Percentiles rank a stretch among this genome's conserved stretches.
Evolutionary conservation across 2,888 invertebrate genomes (phyloP).

Genomic region (Calephelis perditalis): DNA sequence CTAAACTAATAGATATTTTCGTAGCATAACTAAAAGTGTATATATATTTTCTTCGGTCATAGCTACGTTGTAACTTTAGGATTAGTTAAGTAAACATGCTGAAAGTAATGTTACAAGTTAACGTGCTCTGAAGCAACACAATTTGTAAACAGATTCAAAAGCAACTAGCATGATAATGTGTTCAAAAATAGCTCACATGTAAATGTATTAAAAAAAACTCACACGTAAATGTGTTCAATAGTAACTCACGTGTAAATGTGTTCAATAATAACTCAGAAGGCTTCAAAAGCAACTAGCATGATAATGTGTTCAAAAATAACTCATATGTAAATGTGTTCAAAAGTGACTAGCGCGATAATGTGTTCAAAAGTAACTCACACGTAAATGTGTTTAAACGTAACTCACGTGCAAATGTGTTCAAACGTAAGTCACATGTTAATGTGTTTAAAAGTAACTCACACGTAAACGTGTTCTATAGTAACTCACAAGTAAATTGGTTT

Average conservation of each 20-base stretch:
- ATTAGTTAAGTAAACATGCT: constrained; percentile 32
- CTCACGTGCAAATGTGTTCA: neutral
- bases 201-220: constrained; percentile 25
- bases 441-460: constrained; percentile 35
- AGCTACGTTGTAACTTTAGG: too few relatives aligned
- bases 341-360: constrained; percentile 35
- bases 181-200: constrained; percentile 27
- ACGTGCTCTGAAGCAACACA: constrained; percentile 23
- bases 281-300: constrained; percentile 33
- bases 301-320: constrained; percentile 9
- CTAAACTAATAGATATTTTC: too few relatives aligned
- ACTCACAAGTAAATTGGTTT: constrained; percentile 38
- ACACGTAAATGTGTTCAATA: constrained; percentile 35
- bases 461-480: constrained; percentile 13
- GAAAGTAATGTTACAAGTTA: constrained; percentile 33
- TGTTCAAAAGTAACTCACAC: constrained; percentile 33
- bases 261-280: constrained; percentile 35
- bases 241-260: constrained; percentile 35
- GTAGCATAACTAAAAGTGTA: too few relatives aligned
- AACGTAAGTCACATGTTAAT: constrained; percentile 35
- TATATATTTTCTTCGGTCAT: too few relatives aligned
- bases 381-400: constrained; percentile 26
- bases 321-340: constrained; percentile 25
- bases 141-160: constrained; percentile 38
- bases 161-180: constrained; percentile 29